Conservation (phyloP, 1,140 invertebrate genomes). For the Chrysomallon squamiferum region DNA sequence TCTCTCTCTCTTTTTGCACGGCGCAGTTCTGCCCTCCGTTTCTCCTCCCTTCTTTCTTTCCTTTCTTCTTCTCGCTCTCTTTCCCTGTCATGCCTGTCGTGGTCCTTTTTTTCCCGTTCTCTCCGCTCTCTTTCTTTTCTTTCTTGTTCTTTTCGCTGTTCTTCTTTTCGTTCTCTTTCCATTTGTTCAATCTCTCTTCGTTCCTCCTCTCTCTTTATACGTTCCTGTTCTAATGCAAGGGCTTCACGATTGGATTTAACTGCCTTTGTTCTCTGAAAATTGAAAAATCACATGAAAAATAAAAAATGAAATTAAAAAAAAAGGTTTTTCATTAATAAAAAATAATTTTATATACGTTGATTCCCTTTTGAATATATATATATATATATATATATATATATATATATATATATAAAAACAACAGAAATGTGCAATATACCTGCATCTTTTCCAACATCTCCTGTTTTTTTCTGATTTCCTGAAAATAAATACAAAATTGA, state of each 20-base stretch:
- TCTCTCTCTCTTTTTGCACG: conserved; percentile 6
- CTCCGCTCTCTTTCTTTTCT: conserved; percentile 19
- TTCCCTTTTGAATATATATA: not conserved
- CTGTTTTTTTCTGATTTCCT: conserved; percentile 60
- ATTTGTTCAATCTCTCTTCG: conserved; percentile 14
- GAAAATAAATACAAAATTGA: conserved; percentile 24
- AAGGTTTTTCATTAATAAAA: not conserved
- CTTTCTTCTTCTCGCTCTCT: conserved; percentile 2
- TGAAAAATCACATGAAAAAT: not conserved
- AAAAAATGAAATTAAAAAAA: not conserved
- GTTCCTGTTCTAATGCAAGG: conserved; percentile 14
- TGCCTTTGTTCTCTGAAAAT: conserved; percentile 10
- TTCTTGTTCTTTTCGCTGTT: conserved; percentile 19
- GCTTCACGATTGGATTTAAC: conserved; percentile 30
- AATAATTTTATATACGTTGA: too few species aligned
- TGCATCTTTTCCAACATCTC: conserved; percentile 58
- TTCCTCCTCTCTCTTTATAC: conserved; percentile 29
- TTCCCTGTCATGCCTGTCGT: not conserved
- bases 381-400: not conserved
- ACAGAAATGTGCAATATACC: conserved; percentile 30
- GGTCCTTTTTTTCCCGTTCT: conserved; percentile 11
- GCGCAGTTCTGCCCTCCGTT: conserved; percentile 14
- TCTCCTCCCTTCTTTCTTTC: conserved; percentile 16
- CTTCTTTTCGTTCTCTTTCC: not conserved
- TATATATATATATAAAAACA: too few species aligned